These are phyloP conservation scores for Meteorus sp. DNA, from an alignment of 1,140 invertebrate genomes.

Conservation along the genomic window DNA sequence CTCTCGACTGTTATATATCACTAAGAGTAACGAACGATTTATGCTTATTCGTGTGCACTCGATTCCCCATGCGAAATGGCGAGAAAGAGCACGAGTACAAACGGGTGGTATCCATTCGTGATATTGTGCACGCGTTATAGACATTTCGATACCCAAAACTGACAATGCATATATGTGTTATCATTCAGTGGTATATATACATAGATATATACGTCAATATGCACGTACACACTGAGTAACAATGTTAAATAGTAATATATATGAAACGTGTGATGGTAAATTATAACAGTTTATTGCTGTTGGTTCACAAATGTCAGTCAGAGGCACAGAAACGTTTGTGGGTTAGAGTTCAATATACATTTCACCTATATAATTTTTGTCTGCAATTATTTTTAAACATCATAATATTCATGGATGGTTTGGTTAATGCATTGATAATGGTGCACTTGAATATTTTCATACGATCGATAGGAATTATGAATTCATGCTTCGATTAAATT, in stretches of 20 bases:
- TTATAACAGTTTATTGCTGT: slow-evolving; percentile 10
- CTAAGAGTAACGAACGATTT: slow-evolving; percentile 24
- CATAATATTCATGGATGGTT: neutral
- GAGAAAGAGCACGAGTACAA: too few relatives aligned
- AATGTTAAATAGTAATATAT: slow-evolving; percentile 2
- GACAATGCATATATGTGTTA: too few relatives aligned
- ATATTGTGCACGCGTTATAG: neutral
- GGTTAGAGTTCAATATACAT: neutral
- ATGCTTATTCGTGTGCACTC: slow-evolving; percentile 29
- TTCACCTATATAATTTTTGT: neutral
- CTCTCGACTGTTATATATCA: slow-evolving; percentile 27
- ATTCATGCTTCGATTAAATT: too few relatives aligned
- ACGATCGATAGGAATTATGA: too few relatives aligned
- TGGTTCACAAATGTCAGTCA: neutral
- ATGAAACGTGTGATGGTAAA: neutral
- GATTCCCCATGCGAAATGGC: slow-evolving; percentile 10
- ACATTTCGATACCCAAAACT: too few relatives aligned
- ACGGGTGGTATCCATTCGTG: too few relatives aligned
- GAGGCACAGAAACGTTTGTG: too few relatives aligned
- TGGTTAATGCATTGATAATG: too few relatives aligned
- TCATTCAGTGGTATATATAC: too few relatives aligned
- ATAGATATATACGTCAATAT: too few relatives aligned
- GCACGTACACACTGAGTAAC: neutral
- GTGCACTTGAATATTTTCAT: too few relatives aligned
- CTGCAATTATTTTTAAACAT: neutral